Base-by-base conservation (phyloP, 2,888 invertebrate genomes). In the Sinelater perroti region DNA sequence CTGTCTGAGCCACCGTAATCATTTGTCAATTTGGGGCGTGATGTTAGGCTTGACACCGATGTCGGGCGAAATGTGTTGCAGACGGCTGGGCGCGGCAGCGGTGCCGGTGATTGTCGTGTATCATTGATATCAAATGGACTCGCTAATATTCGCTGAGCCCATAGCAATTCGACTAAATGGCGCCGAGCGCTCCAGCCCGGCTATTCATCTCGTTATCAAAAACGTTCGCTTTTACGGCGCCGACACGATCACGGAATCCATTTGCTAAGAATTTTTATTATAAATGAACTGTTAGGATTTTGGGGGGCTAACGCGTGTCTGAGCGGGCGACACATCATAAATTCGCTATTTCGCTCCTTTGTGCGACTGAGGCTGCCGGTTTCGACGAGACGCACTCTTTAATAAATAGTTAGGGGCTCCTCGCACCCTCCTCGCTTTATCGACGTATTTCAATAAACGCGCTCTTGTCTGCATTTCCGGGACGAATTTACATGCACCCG, bases 141-240 rank as follows among this genome's bases (percentile, higher is more conserved):
- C 50, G 55, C 55, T 55, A 59, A 59, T 59, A 59, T 59, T 52
- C 58, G 54, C 46, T 53, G 42, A 56, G 36, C 51, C 56, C 56
- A 57, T 44, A 44, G 58, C 54, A 54, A 58, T 58, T 58, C 58
- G 49, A 31, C 44, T 53, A 58, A 58, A 54, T 54, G 53, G 58
- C 49, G 45, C 31, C 30, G 45, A 30, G 45, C 56, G 56, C 44
- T 50, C 45, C 56, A 26, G 45, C 50, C 51, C 56, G 35, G 45
- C 56, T 51, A 56, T 56, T 56, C 56, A 56, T 56, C 56, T 56
- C 56, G 56, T 56, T 56, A 56, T 56, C 44, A 56, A 51, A 56
- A 56, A 56, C 56, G 56, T 51, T 56, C 50, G 26, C 50, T 56
- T 56, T 56, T 56, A 56, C 51, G 51, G 26, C 51, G 33, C 45